These are phyloP conservation scores for Venusia cambrica DNA, from an alignment of 2,888 invertebrate genomes.

Conservation along the genomic window DNA sequence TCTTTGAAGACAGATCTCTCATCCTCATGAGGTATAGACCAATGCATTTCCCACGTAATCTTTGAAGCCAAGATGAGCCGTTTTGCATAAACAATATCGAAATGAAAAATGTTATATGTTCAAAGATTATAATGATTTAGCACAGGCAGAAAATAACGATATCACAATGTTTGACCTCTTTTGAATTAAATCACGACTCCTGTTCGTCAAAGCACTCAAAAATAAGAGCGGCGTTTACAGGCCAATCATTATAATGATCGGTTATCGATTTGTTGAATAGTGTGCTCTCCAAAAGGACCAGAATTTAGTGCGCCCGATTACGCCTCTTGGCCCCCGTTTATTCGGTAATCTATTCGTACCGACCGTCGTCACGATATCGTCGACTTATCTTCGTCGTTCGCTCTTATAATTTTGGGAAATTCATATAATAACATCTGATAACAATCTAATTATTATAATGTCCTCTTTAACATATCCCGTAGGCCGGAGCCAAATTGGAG, in stretches of 20 bases:
- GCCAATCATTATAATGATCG: slow-evolving; percentile 78
- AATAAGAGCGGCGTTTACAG: slow-evolving; percentile 68
- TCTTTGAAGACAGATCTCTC: no score
- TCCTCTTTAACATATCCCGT: slow-evolving; percentile 78
- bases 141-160: no score
- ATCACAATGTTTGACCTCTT: no score
- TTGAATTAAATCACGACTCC: slow-evolving; percentile 65
- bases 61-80: no score
- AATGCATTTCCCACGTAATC: no score
- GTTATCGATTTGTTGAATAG: slow-evolving; percentile 75
- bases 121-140: no score
- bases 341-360: slow-evolving; percentile 73
- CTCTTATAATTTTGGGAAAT: slow-evolving; percentile 77
- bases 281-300: slow-evolving; percentile 73
- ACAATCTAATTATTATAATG: slow-evolving; percentile 80
- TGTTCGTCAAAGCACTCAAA: slow-evolving; percentile 66
- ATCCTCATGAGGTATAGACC: no score
- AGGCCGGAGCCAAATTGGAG: slow-evolving; percentile 64
- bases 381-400: slow-evolving; percentile 68
- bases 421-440: slow-evolving; percentile 79
- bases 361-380: slow-evolving; percentile 69
- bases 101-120: no score
- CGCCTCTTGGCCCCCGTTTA: slow-evolving; percentile 57
- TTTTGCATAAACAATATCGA: no score
- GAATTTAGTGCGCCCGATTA: slow-evolving; percentile 70